phyloP scores from a whole-genome alignment of 2,113 vertebrate species.

The Hyperoodon ampullatus region DNA sequence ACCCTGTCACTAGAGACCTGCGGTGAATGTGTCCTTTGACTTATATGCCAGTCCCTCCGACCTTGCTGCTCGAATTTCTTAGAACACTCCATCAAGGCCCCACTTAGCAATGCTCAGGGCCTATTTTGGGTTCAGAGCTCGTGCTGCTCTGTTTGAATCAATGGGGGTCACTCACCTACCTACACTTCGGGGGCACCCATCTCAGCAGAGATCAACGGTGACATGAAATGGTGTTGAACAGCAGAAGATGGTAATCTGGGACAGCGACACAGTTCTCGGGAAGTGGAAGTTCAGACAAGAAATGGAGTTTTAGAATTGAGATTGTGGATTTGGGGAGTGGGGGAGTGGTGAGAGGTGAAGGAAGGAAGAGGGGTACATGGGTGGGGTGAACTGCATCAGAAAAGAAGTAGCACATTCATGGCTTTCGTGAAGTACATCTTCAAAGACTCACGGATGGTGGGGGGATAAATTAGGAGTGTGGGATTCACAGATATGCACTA shows the following conservation, averaged over 20 bases:
- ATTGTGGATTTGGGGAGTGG: no score
- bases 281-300: background rate
- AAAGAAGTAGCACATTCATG: accelerated
- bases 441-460: background rate
- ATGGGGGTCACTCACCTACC: background rate
- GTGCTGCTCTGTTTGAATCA: background rate
- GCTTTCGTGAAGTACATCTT: background rate
- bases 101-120: background rate
- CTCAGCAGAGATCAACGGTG: background rate
- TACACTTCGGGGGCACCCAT: accelerated
- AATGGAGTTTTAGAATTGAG: background rate
- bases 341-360: background rate
- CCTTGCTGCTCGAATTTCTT: background rate
- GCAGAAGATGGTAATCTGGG: background rate
- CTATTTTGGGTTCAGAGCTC: background rate
- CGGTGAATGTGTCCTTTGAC: background rate
- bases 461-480: background rate
- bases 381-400: accelerated
- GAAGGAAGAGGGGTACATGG: background rate
- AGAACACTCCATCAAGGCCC: background rate
- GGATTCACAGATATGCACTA: background rate
- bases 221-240: accelerated
- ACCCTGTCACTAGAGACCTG: background rate
- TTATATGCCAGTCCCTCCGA: background rate
- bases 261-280: background rate